Conservation (phyloP, 2,113 vertebrate genomes). For the Crotalus horridus region DNA sequence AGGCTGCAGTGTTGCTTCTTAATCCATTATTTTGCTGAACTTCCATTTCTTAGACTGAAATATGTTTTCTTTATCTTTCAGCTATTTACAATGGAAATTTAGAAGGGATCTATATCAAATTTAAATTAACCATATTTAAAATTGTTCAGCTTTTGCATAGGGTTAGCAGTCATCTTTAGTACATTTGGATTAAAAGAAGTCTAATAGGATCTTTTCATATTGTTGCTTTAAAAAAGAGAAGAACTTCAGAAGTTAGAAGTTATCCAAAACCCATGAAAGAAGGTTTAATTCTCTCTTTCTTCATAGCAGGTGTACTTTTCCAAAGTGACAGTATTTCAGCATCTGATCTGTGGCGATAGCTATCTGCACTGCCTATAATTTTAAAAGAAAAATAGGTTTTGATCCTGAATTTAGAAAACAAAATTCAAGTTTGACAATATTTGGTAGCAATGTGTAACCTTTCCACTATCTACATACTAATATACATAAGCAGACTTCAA, state of each 20-base stretch:
- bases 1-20: not conserved
- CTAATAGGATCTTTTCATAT: not conserved
- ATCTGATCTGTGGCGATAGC: constrained; percentile 26
- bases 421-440: not conserved
- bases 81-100: not conserved
- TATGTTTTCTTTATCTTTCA: not conserved
- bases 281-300: constrained; percentile 11
- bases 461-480: not conserved
- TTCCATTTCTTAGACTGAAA: not conserved
- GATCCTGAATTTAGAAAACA: not conserved
- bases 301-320: constrained; percentile 28
- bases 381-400: not conserved
- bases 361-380: constrained; percentile 41
- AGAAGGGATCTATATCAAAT: not conserved
- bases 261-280: constrained; percentile 13
- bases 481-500: not conserved
- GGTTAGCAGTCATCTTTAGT: not conserved
- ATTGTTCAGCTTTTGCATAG: not conserved
- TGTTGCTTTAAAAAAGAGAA: not conserved
- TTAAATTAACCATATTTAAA: not conserved
- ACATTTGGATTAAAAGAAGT: not conserved
- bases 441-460: not conserved
- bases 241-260: constrained; percentile 16
- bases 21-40: not conserved
- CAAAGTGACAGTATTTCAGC: constrained; percentile 10